Conservation (phyloP, 2,888 invertebrate species). For the Sminthurides aquaticus region DNA sequence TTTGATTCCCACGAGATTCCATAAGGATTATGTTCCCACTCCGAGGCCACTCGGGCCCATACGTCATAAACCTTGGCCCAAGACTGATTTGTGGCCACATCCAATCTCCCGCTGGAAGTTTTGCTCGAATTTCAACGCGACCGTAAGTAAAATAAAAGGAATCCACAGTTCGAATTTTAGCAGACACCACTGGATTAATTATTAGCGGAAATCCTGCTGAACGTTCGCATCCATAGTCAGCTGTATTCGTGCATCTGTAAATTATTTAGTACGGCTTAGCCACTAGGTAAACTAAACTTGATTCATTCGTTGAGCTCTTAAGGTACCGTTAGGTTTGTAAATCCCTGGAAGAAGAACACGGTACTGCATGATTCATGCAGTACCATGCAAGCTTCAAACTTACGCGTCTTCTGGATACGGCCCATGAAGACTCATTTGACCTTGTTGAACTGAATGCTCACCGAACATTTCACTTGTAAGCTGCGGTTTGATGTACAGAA, state of each 20-base stretch:
- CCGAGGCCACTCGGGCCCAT: slow-evolving; percentile 58
- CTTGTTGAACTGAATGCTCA: slow-evolving; percentile 43
- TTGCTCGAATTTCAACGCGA: slow-evolving; percentile 58
- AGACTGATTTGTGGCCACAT: slow-evolving; percentile 63
- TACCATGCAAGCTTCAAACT: too few species aligned
- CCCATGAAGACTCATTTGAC: slow-evolving; percentile 30
- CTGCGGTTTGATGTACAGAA: slow-evolving; percentile 49
- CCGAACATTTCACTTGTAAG: slow-evolving; percentile 44
- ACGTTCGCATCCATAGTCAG: slow-evolving; percentile 52
- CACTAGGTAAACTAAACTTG: neutral
- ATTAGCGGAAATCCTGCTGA: slow-evolving; percentile 2
- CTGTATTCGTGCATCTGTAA: slow-evolving; percentile 45
- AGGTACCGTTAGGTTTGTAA: too few species aligned
- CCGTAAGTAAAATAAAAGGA: slow-evolving; percentile 63
- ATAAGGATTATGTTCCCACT: slow-evolving; percentile 63
- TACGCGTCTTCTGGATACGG: slow-evolving; percentile 58
- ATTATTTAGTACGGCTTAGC: neutral
- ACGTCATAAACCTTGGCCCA: slow-evolving; percentile 57
- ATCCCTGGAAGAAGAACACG: too few species aligned
- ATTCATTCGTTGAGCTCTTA: too few species aligned
- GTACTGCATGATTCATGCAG: too few species aligned
- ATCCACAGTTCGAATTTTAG: slow-evolving; percentile 56
- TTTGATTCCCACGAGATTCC: slow-evolving; percentile 59
- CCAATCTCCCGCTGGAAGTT: slow-evolving; percentile 66
- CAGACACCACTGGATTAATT: slow-evolving; percentile 51